These are phyloP conservation scores for Brotula barbata DNA, from an alignment of 2,797 vertebrate species.

Conservation along the genomic window DNA sequence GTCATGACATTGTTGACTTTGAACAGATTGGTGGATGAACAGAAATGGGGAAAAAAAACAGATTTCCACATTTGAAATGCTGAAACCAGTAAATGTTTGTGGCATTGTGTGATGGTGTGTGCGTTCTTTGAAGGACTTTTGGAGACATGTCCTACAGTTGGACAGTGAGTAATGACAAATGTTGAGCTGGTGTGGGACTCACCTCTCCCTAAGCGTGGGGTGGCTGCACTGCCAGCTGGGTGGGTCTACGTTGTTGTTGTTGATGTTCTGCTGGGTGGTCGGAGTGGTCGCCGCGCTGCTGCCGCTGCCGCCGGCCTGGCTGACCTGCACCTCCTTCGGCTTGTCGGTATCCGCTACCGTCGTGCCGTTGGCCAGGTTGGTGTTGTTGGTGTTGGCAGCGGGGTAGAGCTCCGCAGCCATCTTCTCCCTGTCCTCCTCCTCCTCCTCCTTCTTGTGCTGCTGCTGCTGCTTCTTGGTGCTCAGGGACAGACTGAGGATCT, in stretches of 20 bases:
- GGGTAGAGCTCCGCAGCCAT: conserved; percentile 94
- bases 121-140: too few relatives aligned
- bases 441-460: conserved; percentile 25
- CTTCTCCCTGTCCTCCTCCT: conserved; percentile 74
- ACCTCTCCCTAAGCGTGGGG: conserved; percentile 95
- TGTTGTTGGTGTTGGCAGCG: conserved; percentile 76
- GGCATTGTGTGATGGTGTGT: too few relatives aligned
- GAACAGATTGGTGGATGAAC: too few relatives aligned
- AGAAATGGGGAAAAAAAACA: too few relatives aligned
- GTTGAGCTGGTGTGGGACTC: conserved; percentile 5
- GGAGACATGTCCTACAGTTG: too few relatives aligned
- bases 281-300: conserved; percentile 73
- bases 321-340: conserved; percentile 80
- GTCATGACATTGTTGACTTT: too few relatives aligned
- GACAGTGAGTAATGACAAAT: too few relatives aligned
- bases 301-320: conserved; percentile 65
- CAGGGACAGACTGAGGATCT: conserved; percentile 83
- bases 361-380: conserved; percentile 77
- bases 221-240: conserved; percentile 89
- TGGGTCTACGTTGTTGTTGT: conserved; percentile 90
- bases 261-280: conserved; percentile 85
- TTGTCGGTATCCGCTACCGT: conserved; percentile 80
- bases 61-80: too few relatives aligned
- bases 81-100: too few relatives aligned
- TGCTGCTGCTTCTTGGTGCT: conserved; percentile 61